Evolutionary conservation across 2,113 vertebrate genomes (phyloP), one percentile per base, ranked within the genome.

Genomic region (Setophaga kirtlandii): DNA sequence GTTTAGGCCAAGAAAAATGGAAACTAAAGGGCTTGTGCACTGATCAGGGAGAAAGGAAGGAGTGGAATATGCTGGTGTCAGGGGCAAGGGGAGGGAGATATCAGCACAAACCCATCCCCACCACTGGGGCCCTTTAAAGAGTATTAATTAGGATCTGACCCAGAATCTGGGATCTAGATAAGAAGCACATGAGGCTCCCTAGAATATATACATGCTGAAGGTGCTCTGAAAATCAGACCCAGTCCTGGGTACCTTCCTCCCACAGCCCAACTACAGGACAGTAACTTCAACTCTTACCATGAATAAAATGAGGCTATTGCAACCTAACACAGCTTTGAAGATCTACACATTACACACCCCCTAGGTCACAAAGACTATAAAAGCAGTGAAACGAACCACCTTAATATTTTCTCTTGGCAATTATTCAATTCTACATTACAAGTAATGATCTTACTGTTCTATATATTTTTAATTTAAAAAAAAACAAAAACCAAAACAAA

Each of bases 171-270:
- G 25, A 47, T 52, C 13, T 80, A 59, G 23, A 64, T 24, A 28
- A 33, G 37, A 60, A 1, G 1, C 0, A 5, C 8, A 47, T 11
- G 46, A 84, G 62, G 5, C 2, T 77, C 31, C 28, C 24, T 65
- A 25, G 20, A 81, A 65, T 20, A 47, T 1, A 1, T 15, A 25
- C 33, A 77, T 49, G 13, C 22, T 76, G 46, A 5, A 8, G 22
- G 17, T 73, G 24, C 27, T 69, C 41, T 69, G 68, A 52, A 83
- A 88, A 77, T 56, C 46, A 86, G 31, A 62, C 41, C n/a, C 11
- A 3, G 52, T 70, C 42, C 44, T 82, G 5, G 3, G 31, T 42
- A 64, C 30, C 22, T 59, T 75, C 15, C 15, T 83, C 31, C 39
- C 69, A 37, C 11, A 79, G 50, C 28, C 15, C 71, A 88, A 11